Base-by-base conservation (phyloP, 92 coral and sea anemone genomes). In the Umimayanthus chanpuru region DNA sequence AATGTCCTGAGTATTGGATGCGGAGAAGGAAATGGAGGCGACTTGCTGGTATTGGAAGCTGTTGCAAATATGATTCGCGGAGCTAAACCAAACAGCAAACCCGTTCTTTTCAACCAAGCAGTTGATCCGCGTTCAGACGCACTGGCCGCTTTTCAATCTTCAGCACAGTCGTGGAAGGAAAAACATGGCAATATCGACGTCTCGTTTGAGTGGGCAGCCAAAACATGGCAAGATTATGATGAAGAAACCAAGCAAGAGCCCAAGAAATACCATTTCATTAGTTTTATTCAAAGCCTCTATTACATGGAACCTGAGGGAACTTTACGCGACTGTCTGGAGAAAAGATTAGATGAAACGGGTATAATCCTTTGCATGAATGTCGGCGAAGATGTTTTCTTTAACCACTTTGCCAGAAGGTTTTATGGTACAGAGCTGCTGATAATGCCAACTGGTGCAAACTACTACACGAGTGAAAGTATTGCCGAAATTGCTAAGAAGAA, bases 241-340 rank as follows among this genome's bases (percentile, higher is more conserved):
- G 28, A 56, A 81, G 87, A 30, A 53, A 81, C 81, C 15, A 18
- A 73, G 40, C 49, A 75, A 74, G 88, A 89, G 10, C 77, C 88
- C 43, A 49, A 38, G 74, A 38, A 58, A 25, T 89, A 82, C 55
- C 88, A 89, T 28, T 21, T 89, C n/a, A 79, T 89, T 5, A 78
- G 73, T 61, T 89, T 89, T 39, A 47, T 89, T 32, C 91, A 89
- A 44, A 89, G 91, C 81, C 26, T 89, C 23, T 89, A 89, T 64
- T 82, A 75, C 61, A 80, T 89, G 56, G 91, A 89, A 18, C 36
- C 86, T 14, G 91, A 89, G 30, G 40, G 40, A 39, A 73, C 82
- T 82, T 18, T 89, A 23, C 25, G 53, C 47, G 32, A 73, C 43
- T 89, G 91, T 29, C 73, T 89, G 9, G 91, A 89, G 70, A 41